Evolutionary conservation across 2,113 vertebrate species (phyloP), one percentile per base, ranked within the genome.

Genomic region (Thymallus thymallus): DNA sequence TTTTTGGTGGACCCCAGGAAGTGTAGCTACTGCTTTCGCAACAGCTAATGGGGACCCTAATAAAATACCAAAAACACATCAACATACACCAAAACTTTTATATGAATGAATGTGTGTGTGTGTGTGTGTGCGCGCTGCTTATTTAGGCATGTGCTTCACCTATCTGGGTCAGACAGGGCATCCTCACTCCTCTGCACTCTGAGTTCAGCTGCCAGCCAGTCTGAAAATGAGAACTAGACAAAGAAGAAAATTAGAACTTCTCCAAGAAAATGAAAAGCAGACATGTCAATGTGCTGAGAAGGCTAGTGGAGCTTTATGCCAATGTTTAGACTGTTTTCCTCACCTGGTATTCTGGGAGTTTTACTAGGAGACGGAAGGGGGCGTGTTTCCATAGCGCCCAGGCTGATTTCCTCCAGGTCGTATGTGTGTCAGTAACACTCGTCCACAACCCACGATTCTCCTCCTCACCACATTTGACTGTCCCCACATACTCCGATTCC

Each of bases 201-300:
- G 32, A 97, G 89, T 76, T 99, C 97, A 76, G 90, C 24, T 1
- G 83, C 76, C 76, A 98, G 76, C 97, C 97, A 99, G 68, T 98
- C 96, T 35, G 89, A 89, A 75, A 96, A 93, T 7, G 85, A 90
- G 0, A 98, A 79, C 97, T 99, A 77, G 22, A 48, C 74, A 29
- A 51, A 51, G 9, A 10, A 79, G 67, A 80, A 41, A 41, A 41
- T 41, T 41, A 41, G 35, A 41, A 41, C 35, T 10, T 41, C 35
- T 41, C 35, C 35, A 41, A 41, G 35, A 10, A 41, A 41, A 41
- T 41, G 35, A 41, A 9, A 41, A 41, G 9, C 35, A 41, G 12
- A 51, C 7, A 67, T 9, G 18, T 6, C 29, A 9, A 3, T 67
- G 9, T 41, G 35, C 35, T 12, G 35, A 41, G 35, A 41, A 3